Conservation (phyloP, 2,888 invertebrate species). For the Listrodromus nycthemerus region DNA sequence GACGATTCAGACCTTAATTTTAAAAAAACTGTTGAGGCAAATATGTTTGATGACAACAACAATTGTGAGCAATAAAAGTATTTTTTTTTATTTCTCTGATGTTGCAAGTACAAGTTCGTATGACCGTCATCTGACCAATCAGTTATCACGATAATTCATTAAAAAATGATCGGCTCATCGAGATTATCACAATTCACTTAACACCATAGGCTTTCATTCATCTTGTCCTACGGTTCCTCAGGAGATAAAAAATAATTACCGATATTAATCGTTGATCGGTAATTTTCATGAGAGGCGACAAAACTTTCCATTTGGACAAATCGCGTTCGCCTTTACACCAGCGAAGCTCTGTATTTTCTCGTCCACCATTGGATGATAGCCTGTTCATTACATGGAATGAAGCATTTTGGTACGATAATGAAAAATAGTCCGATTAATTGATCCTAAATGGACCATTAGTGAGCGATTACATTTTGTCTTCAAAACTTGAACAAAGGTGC, state of each 20-base stretch:
- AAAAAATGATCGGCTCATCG: not conserved
- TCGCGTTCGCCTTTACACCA: conserved; percentile 17
- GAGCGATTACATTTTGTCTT: not conserved
- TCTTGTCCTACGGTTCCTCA: not conserved
- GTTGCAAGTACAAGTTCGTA: not conserved
- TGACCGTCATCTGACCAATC: not conserved
- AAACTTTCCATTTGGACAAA: conserved; percentile 60
- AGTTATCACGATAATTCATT: not conserved
- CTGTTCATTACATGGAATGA: not conserved
- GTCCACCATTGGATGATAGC: conserved; percentile 35
- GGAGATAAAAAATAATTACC: not conserved
- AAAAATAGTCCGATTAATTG: conserved; percentile 53
- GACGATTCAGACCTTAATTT: no score
- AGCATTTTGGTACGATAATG: conserved; percentile 15
- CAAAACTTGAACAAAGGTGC: conserved; percentile 8
- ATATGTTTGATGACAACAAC: not conserved
- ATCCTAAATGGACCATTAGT: conserved; percentile 50
- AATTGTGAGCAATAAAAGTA: not conserved
- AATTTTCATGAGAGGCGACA: conserved; percentile 48
- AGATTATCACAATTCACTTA: not conserved
- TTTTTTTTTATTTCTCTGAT: not conserved
- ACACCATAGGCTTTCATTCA: not conserved
- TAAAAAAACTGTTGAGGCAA: no score
- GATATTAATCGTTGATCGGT: not conserved
- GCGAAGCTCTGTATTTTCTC: not conserved